Base-by-base conservation (phyloP, 1,140 invertebrate species). In the Dendrolimus punctatus region DNA sequence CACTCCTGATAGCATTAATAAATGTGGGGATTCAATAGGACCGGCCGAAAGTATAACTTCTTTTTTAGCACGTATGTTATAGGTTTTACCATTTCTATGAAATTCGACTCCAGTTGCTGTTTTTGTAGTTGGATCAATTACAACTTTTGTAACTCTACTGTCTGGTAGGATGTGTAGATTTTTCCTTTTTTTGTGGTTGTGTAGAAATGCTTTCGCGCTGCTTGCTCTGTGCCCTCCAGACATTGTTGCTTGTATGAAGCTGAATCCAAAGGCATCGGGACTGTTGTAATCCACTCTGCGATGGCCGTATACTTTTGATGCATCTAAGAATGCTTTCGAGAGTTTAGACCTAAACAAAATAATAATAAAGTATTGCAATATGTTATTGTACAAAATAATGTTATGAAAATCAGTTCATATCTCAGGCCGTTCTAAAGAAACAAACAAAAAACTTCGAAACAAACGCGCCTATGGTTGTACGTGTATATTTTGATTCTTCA, bases 1-100 rank as follows among this genome's bases (percentile, higher is more conserved):
- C 6, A 96, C 88, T 0, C 95, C 95, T 2, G 93, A 94, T 0
- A 96, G 84, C 91, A 95, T 94, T 38, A 96, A 76, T 6, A 96
- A 63, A 76, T 96, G 94, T 0, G 95, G 93, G 1, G 94, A 93
- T 71, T 93, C 93, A 40, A 96, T 91, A 0, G 93, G 88, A 0
- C 94, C 95, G 6, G 92, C 93, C 40, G 92, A 91, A 6, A 93
- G 58, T 40, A 93, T 92, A 0, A 93, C 89, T 78, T 94, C 93
- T 63, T 91, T 93, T n/a, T 73, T 84, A 0, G 91, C 91, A 53
- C 79, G 82, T 5, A 90, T 87, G 40, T 73, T 75, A 49, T 85
- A 88, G 4, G 59, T 49, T 38, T 69, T 75, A 39, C 80, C 82
- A 40, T 88, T 79, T 46, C 87, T 85, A 4, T 87, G 55, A 64